Percentiles rank a stretch among this genome's conserved stretches.
Conservation (phyloP, 1,140 invertebrate species). For the Apolygus lucorum region DNA sequence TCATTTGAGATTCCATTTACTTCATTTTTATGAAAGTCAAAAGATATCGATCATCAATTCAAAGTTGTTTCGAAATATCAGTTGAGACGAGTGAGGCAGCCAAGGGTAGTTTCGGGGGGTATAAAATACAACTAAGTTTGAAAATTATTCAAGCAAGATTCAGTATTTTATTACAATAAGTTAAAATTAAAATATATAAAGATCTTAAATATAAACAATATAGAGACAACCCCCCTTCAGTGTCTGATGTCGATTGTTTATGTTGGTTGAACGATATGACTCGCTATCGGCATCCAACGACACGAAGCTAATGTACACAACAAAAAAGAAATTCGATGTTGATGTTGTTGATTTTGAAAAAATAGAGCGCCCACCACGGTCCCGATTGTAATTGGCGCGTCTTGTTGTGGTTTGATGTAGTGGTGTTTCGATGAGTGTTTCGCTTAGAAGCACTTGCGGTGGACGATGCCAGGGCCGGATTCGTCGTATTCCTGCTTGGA, state of each 20-base stretch:
- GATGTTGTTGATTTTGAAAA: slow-evolving; percentile 4
- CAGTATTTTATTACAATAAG: slow-evolving; percentile 27
- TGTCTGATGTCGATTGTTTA: slow-evolving; percentile 13
- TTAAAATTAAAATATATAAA: slow-evolving; percentile 25
- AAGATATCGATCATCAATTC: too few species aligned
- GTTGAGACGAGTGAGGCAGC: too few species aligned
- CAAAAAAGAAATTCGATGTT: background rate
- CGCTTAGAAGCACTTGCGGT: slow-evolving; percentile 87
- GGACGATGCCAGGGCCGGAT: slow-evolving; percentile 82
- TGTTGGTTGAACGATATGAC: background rate
- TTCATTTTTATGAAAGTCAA: too few species aligned
- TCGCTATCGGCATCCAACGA: background rate
- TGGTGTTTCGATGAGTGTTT: background rate
- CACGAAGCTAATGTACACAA: background rate
- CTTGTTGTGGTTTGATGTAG: background rate
- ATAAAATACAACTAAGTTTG: too few species aligned
- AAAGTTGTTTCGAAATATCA: too few species aligned
- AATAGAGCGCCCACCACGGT: slow-evolving; percentile 7
- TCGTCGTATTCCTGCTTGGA: slow-evolving; percentile 89
- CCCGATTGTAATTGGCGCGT: slow-evolving; percentile 10
- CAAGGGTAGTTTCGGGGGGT: too few species aligned
- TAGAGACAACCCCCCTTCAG: slow-evolving; percentile 26
- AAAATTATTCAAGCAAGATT: slow-evolving; percentile 28
- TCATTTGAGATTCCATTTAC: too few species aligned
- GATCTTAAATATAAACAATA: slow-evolving; percentile 30